Percentiles rank a stretch among this genome's conserved stretches.
Conservation (phyloP, 2,797 vertebrate genomes). For the Clarias platycephalus region DNA sequence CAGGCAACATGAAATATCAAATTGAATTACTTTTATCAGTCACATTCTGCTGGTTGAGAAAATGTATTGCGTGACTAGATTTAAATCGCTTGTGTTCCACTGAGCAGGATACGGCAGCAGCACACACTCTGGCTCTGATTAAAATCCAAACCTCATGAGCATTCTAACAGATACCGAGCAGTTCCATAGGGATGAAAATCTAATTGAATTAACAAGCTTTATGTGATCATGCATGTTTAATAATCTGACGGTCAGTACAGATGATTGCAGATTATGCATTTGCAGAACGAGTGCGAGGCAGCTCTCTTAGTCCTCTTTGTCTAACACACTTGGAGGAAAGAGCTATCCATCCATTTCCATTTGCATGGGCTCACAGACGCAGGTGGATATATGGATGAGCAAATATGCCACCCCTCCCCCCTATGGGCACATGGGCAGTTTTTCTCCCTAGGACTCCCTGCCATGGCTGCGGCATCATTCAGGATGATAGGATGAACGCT, state of each 20-base stretch:
- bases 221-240: background rate
- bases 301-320: too few species aligned
- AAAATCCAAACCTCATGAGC: background rate
- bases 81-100: background rate
- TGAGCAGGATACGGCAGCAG: background rate
- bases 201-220: slow-evolving; percentile 10
- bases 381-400: too few species aligned
- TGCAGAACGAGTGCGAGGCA: background rate
- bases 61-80: background rate
- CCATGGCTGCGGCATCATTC: too few species aligned
- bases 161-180: background rate
- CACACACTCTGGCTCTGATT: slow-evolving; percentile 19
- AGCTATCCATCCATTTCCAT: too few species aligned
- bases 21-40: background rate
- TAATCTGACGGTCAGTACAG: background rate
- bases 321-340: too few species aligned
- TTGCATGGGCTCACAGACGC: too few species aligned
- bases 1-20: slow-evolving; percentile 3
- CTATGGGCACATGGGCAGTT: too few species aligned
- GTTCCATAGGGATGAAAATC: background rate
- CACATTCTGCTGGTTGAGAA: slow-evolving; percentile 2
- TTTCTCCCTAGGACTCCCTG: too few species aligned
- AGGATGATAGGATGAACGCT: too few species aligned
- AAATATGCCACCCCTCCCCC: too few species aligned
- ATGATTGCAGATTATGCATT: background rate